These are phyloP conservation scores for Ceratosolen solmsi DNA, from an alignment of 1,140 invertebrate species.

Conservation along the genomic window DNA sequence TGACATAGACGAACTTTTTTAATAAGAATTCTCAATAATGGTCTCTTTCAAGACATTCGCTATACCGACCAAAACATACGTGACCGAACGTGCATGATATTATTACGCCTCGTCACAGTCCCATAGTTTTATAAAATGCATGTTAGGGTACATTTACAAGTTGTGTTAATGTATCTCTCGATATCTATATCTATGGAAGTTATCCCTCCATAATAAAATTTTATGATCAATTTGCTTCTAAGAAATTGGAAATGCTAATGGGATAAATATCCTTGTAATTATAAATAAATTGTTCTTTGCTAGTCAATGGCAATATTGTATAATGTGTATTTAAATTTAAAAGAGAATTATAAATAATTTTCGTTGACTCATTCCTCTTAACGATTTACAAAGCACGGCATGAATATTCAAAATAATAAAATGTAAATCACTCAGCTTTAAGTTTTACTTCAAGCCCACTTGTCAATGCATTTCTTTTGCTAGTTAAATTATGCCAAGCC, in stretches of 20 bases:
- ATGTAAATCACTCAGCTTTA: constrained; percentile 2
- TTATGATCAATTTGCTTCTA: background rate
- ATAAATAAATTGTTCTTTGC: background rate
- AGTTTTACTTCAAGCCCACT: background rate
- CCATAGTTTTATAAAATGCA: constrained; percentile 24
- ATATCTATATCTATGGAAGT: too few relatives aligned
- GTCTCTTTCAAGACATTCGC: background rate
- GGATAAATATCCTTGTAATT: background rate
- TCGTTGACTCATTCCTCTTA: background rate
- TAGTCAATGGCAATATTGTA: background rate
- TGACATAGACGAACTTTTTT: constrained; percentile 13
- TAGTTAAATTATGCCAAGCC: background rate
- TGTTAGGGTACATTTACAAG: background rate
- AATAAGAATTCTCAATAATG: constrained; percentile 39
- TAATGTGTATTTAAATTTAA: background rate
- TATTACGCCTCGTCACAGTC: constrained; percentile 36
- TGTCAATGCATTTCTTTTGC: background rate
- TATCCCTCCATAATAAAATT: background rate
- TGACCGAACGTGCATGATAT: constrained; percentile 11
- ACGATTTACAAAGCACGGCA: background rate
- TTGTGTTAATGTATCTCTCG: background rate
- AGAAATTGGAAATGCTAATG: background rate
- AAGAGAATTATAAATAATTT: background rate
- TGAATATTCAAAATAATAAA: background rate
- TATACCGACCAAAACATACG: too few relatives aligned